Evolutionary conservation across 2,797 vertebrate genomes (phyloP), one percentile per base, ranked within the genome.

Genomic region (Rhyacichthys aspro): DNA sequence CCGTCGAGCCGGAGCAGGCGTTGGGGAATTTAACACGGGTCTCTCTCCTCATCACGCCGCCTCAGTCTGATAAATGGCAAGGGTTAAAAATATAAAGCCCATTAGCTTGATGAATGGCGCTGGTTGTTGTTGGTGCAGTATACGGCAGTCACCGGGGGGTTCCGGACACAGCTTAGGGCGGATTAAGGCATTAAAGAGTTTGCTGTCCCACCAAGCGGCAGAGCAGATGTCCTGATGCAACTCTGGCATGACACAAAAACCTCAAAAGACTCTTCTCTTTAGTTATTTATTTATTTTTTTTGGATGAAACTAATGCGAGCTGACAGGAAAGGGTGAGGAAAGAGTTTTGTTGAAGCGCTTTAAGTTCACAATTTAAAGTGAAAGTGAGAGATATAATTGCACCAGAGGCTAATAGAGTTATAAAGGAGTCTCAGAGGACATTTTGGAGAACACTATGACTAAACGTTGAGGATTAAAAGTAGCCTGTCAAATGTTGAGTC

Each of bases 71-170:
- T 90, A 87, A 91, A 93, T 92, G 81, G 90, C 78, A 91, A 89
- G 89, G 90, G 91, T 92, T 93, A 92, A 92, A 93, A 92, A 92
- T 93, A 92, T 87, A 90, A 86, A 82, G 79, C 78, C 86, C 91
- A 92, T 93, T 92, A 93, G 84, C 64, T 71, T 93, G 92, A 93
- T 92, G 82, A 91, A 93, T 91, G 89, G 82, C 57, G 79, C 65
- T 10, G 63, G 74, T 87, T 88, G 89, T 88, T 91, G 85, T 86
- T 83, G 86, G 86, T 81, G 84, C 75, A 66, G 87, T 74, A 73
- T 75, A 71, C 81, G 3, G 70, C 71, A 83, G 81, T 83, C 90
- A 83, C 85, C 70, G 49, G 88, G 87, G 89, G 84, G 70, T 85
- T 88, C 48, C 58, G 69, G 78, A 70, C 56, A 55, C 79, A 88